phyloP scores from a whole-genome alignment of 1,140 invertebrate species.

The Drosophila ironensis region DNA sequence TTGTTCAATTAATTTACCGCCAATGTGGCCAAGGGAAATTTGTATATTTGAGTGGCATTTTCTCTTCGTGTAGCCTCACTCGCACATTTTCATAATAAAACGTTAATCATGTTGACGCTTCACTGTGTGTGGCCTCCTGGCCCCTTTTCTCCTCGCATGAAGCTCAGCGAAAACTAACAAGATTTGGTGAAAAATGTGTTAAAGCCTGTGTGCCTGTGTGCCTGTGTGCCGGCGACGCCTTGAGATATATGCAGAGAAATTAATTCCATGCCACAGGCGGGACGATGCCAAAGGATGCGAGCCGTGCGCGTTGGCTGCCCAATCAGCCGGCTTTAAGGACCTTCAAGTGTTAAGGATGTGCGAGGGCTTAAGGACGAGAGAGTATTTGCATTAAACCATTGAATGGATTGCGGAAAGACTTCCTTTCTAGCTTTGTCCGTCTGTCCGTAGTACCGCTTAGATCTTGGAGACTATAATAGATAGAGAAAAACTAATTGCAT shows the following conservation, averaged over 20 bases:
- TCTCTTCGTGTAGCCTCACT: background rate
- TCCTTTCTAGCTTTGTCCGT: too few species aligned
- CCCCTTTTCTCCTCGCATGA: background rate
- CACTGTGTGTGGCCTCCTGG: constrained; percentile 20
- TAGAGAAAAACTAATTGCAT: too few species aligned
- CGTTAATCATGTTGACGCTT: constrained; percentile 69
- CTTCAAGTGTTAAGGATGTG: too few species aligned
- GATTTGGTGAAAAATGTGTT: constrained; percentile 43
- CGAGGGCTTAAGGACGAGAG: too few species aligned
- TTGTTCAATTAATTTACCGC: too few species aligned
- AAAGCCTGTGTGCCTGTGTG: constrained; percentile 37
- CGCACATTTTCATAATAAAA: constrained; percentile 49
- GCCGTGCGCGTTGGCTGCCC: background rate
- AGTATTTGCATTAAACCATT: too few species aligned
- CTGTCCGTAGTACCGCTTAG: too few species aligned
- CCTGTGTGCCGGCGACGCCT: constrained; percentile 41
- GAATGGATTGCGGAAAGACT: too few species aligned
- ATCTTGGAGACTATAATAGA: too few species aligned
- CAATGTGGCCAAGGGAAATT: too few species aligned
- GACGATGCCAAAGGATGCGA: background rate
- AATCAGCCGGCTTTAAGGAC: background rate
- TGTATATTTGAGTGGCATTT: background rate
- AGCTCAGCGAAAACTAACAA: constrained; percentile 27
- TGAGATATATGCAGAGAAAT: constrained; percentile 57
- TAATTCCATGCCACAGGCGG: constrained; percentile 25